Evolutionary conservation across 2,113 vertebrate genomes (phyloP), one percentile per base, ranked within the genome.

Genomic region (Verasper variegatus): DNA sequence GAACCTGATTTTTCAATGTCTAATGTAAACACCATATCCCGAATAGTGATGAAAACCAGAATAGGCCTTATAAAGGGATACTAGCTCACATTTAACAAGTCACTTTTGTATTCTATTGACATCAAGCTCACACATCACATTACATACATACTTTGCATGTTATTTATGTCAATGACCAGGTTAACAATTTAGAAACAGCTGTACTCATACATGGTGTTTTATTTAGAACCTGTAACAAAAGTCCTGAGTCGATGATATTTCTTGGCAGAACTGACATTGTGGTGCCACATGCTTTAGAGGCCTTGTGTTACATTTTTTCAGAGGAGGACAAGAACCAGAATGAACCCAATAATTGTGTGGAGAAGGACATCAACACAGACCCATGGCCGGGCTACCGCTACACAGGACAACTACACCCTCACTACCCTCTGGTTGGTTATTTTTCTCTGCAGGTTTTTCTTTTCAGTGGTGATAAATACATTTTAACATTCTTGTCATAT

Each of bases 301-400:
- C 1, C 11, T 9, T 81, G 20, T 83, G 62, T 56, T 82, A 49
- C 91, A 17, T 87, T 83, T 89, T 71, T 27, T 26, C 77, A 98
- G 96, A 98, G 92, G 97, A 99, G 79, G 97, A 98, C 84, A 95
- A 96, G 90, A 94, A 95, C 40, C 97, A 96, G 74, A 94, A 91
- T 86, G 97, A 97, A 27, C 92, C 94, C 2, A 97, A 96, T 93
- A 97, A 95, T 84, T 92, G 94, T 51, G 81, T 97, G 69, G 97
- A 97, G 90, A 96, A 95, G 3, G 96, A 98, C 1, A 68, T 95
- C 70, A 98, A 98, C 91, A 99, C 97, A 78, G 98, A 99, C 87
- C 98, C 98, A 1, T 99, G 97, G 97, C 95, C 96, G 69, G 97
- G 97, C 35, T 99, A 99, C 93, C 95, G 97, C 55, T 99, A 96